A percentile compares a stretch with the other conserved stretches of the same genome.
phyloP scores from a whole-genome alignment of 2,888 invertebrate genomes.

The Myopa tessellatipennis region DNA sequence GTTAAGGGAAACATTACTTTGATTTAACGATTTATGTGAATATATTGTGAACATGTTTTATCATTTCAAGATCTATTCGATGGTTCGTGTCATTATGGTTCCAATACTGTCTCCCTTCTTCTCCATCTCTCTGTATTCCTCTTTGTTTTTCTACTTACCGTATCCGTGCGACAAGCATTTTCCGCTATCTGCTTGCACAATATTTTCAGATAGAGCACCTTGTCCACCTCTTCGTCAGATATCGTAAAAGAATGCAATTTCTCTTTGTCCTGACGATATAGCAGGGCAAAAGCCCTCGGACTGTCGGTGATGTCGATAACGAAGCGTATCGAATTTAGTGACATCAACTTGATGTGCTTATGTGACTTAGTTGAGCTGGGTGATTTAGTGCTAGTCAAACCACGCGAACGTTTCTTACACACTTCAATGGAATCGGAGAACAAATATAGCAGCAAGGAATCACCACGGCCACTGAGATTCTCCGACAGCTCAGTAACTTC shows the following conservation, averaged over 20 bases:
- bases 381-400: slow-evolving; percentile 77
- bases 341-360: slow-evolving; percentile 91
- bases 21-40: neutral
- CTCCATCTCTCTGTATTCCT: too few species aligned
- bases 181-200: slow-evolving; percentile 93
- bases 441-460: slow-evolving; percentile 87
- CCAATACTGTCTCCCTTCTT: too few species aligned
- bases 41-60: neutral
- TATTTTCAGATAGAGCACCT: slow-evolving; percentile 82
- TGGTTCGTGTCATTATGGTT: too few species aligned
- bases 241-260: slow-evolving; percentile 89
- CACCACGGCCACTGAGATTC: slow-evolving; percentile 86
- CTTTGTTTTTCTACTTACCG: slow-evolving; percentile 72
- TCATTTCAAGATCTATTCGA: neutral
- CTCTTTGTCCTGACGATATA: slow-evolving; percentile 90
- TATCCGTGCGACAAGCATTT: slow-evolving; percentile 91
- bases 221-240: slow-evolving; percentile 84
- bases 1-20: neutral
- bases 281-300: slow-evolving; percentile 89
- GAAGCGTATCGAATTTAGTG: slow-evolving; percentile 87
- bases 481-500: slow-evolving; percentile 90
- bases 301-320: slow-evolving; percentile 92
- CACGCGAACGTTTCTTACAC: slow-evolving; percentile 85
- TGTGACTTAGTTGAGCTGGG: slow-evolving; percentile 84
- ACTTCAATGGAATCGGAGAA: slow-evolving; percentile 96